Evolutionary conservation across 2,797 vertebrate genomes (phyloP), one percentile per base, ranked within the genome.

Genomic region (Rhynchonycteris naso): DNA sequence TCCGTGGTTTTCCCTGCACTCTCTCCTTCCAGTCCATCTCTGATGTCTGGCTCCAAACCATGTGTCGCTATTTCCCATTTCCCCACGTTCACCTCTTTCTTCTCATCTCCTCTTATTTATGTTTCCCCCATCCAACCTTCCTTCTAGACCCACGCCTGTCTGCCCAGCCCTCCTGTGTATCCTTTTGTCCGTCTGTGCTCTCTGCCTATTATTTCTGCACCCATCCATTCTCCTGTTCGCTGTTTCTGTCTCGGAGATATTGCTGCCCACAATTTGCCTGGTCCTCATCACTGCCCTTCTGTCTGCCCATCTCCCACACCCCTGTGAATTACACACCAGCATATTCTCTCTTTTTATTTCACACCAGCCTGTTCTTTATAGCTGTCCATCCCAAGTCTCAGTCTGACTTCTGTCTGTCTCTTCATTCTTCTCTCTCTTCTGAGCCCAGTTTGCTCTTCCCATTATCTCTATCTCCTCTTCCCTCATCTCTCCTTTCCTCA

Each of bases 31-130:
- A 91, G 52, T 35, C 58, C 22, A 7, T 61, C 83, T 85, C 75
- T 89, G 54, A 38, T 50, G 66, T 85, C 95, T 61, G 92, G 50
- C 79, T 79, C 79, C 92, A 72, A 50, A 81, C 75, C 88, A 24
- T 79, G 84, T 88, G 90, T 88, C 35, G 22, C 89, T 82, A 38
- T 71, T 75, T 35, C 68, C 72, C 52, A 19, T 76, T 21, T 65
- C 86, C 69, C 35, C 54, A 24, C 76, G 14, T 14, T 56, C 79
- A 30, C 76, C 56, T 54, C 66, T 75, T 19, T 71, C 56, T 72
- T 91, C 38, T 10, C 16, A n/a, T 12, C 52, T 22, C 69, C 13
- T 79, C 21, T 58, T 59, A 19, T 35, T 30, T 5, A n/a, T 72
- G 61, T 30, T 52, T 4, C 72, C 74, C 43, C 4, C 26, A 5